Evolutionary conservation across 2,888 invertebrate species (phyloP).

Genomic region (Eupithecia insigniata): DNA sequence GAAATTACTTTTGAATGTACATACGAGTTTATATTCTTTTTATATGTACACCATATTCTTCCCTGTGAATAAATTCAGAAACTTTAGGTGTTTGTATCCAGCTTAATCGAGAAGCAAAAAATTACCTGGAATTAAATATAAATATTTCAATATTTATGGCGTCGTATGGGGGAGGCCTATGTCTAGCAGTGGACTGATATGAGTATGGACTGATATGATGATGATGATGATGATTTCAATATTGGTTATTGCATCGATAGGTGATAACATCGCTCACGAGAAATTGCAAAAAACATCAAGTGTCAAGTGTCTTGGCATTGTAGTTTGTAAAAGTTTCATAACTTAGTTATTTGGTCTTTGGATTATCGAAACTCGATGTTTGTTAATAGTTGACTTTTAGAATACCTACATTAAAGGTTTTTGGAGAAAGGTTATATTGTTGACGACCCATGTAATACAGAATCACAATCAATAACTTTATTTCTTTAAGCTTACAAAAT

Average conservation of each 20-base stretch:
- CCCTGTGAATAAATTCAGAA: neutral
- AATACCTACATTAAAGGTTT: neutral
- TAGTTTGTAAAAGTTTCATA: conserved; percentile 35
- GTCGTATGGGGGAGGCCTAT: too few relatives aligned
- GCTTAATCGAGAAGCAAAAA: neutral
- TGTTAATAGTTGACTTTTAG: conserved; percentile 28
- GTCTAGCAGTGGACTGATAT: too few relatives aligned
- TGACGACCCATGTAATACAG: too few relatives aligned
- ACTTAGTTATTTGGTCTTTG: conserved; percentile 27
- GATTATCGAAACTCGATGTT: conserved; percentile 28
- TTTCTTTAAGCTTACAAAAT: too few relatives aligned
- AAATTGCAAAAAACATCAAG: conserved; percentile 22
- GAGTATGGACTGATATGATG: too few relatives aligned
- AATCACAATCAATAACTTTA: too few relatives aligned
- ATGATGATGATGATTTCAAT: too few relatives aligned
- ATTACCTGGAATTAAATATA: neutral
- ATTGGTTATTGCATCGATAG: conserved; percentile 28
- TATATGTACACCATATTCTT: neutral
- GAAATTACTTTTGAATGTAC: too few relatives aligned
- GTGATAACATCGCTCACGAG: conserved; percentile 35
- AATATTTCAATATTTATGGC: neutral
- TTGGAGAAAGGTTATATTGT: conserved; percentile 1
- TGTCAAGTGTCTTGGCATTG: conserved; percentile 35
- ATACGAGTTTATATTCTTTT: too few relatives aligned
- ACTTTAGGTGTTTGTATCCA: neutral